phyloP scores from a whole-genome alignment of 2,888 invertebrate species.

The Philhelius pedissequus region DNA sequence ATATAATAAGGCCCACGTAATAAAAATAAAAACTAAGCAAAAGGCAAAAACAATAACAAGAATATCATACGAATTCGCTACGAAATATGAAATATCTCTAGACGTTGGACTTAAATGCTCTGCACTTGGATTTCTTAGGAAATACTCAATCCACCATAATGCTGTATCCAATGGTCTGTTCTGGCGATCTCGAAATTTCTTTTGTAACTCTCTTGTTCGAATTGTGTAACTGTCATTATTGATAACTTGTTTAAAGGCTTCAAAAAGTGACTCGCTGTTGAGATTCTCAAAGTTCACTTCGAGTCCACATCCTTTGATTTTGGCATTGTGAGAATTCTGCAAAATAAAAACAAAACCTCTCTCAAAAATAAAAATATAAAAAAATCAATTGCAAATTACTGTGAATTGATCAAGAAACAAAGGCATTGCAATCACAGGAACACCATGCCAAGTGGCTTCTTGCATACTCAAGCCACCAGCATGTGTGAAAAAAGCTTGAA shows the following conservation, averaged over 20 bases:
- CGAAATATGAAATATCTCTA: conserved; percentile 78
- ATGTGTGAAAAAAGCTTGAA: conserved; percentile 70
- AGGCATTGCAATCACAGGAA: conserved; percentile 71
- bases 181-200: conserved; percentile 79
- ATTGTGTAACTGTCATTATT: conserved; percentile 66
- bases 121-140: conserved; percentile 80
- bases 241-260: conserved; percentile 47
- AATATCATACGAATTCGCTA: conserved; percentile 79
- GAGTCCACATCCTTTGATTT: conserved; percentile 39
- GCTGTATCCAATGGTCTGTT: conserved; percentile 81
- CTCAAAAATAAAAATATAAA: too few species aligned
- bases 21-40: conserved; percentile 8
- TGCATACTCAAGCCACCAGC: conserved; percentile 70
- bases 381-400: conserved; percentile 24
- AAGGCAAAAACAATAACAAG: conserved; percentile 10
- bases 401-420: conserved; percentile 69
- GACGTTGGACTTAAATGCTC: conserved; percentile 78
- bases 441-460: conserved; percentile 70
- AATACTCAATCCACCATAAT: conserved; percentile 83
- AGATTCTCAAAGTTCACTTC: conserved; percentile 51
- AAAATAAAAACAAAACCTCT: too few species aligned
- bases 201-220: conserved; percentile 76
- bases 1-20: conserved; percentile 7
- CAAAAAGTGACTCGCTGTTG: conserved; percentile 34
- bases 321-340: conserved; percentile 23